Evolutionary conservation across 2,888 invertebrate species (phyloP), one percentile per base, ranked within the genome.

Genomic region (Synergus itoensis): DNA sequence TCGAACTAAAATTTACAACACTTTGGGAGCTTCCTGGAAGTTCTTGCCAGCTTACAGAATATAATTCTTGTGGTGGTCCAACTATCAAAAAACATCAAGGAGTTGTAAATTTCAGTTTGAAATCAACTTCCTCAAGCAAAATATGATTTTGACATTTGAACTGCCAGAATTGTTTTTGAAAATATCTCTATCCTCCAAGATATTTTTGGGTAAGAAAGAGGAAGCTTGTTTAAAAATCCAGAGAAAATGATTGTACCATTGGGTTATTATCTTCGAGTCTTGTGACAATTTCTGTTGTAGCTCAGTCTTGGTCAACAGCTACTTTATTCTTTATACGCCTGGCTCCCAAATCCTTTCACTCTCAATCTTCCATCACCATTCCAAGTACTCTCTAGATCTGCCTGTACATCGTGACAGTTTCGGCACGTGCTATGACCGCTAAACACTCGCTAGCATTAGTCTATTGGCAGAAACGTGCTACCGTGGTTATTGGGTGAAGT

Each of bases 351-450:
- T 53, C 36, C 73, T 36, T 5, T 48, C 73, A 53, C 53, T 73
- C 73, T 73, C 53, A 53, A 36, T 36, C 36, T 53, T 53, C 53
- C 73, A 73, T 12, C 80, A 81, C 84, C 83, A 83, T 81, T 82
- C 85, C 83, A 83, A 85, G 85, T 84, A 86, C 83, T 84, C 81
- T 84, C 83, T 85, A 86, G 85, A 85, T 83, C 83, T 86, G 85
- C 86, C 87, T 87, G 85, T 84, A 85, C 86, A 84, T 84, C 84
- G 85, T 85, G 85, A 84, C 85, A 86, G 84, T 85, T 86, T 83
- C 84, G 83, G 85, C 82, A 82, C 85, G 84, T 83, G 83, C 81
- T 84, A 82, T 84, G 84, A 82, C 82, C 86, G 85, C 84, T 85
- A 86, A 85, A 87, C 84, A 86, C 84, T 85, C 84, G 86, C 86